phyloP scores from a whole-genome alignment of 2,888 invertebrate genomes.

The Phyllotreta cruciferae region DNA sequence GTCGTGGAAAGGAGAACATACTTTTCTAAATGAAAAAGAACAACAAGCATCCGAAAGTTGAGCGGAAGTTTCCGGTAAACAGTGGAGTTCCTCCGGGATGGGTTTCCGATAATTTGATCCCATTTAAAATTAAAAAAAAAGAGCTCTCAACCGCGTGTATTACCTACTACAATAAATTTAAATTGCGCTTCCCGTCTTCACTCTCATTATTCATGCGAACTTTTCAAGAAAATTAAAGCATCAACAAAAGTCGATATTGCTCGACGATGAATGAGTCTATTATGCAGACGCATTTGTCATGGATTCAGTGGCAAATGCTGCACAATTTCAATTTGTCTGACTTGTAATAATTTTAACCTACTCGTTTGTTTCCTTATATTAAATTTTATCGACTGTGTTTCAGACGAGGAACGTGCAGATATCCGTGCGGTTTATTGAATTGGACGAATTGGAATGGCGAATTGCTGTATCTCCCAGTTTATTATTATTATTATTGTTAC shows the following conservation, averaged over 20 bases:
- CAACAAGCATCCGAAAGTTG: conserved; percentile 55
- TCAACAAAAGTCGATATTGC: conserved; percentile 33
- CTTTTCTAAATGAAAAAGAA: conserved; percentile 54
- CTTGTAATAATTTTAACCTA: conserved; percentile 39
- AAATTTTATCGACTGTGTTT: conserved; percentile 37
- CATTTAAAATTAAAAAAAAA: not conserved
- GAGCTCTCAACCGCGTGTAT: too few relatives aligned
- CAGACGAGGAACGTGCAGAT: conserved; percentile 31
- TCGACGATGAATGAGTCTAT: conserved; percentile 39
- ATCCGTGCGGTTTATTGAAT: conserved; percentile 28
- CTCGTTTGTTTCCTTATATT: conserved; percentile 40
- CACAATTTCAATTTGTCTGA: conserved; percentile 38
- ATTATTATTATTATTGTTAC: conserved; percentile 8
- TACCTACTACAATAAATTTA: not conserved
- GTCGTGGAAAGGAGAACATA: conserved; percentile 49
- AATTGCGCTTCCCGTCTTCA: too few relatives aligned
- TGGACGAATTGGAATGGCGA: conserved; percentile 5
- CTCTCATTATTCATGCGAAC: too few relatives aligned
- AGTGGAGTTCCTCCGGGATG: conserved; percentile 49
- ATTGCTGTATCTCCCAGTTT: conserved; percentile 17
- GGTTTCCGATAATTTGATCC: not conserved
- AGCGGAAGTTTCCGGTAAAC: conserved; percentile 53
- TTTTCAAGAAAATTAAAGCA: conserved; percentile 36
- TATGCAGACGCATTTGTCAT: conserved; percentile 40
- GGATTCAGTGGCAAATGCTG: conserved; percentile 34